Percentiles rank a stretch among this genome's conserved stretches.
phyloP scores from a whole-genome alignment of 2,113 vertebrate species.

The Harpagus bidentatus region DNA sequence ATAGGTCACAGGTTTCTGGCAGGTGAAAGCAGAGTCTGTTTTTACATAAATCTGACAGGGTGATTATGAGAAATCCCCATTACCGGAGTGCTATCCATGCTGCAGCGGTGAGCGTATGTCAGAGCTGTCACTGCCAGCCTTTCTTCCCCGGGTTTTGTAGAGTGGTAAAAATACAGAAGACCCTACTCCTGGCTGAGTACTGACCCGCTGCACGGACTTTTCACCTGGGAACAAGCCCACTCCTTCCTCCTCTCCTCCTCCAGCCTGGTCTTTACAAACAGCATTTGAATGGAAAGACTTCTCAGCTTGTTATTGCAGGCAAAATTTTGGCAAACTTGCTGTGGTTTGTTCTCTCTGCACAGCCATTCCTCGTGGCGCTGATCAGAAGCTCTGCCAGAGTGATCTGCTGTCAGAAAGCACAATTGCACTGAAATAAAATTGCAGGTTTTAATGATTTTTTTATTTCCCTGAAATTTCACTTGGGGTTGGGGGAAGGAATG shows the following conservation, averaged over 20 bases:
- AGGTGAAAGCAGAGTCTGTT: background rate
- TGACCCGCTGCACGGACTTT: background rate
- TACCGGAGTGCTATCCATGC: background rate
- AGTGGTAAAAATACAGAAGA: background rate
- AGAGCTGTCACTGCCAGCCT: background rate
- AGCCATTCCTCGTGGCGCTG: fast-evolving
- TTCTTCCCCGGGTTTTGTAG: background rate
- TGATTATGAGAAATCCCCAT: background rate
- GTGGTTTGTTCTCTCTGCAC: background rate
- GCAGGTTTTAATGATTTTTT: background rate
- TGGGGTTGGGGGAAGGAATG: background rate
- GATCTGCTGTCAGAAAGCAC: background rate
- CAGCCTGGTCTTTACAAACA: too few species aligned
- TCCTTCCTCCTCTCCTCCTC: background rate
- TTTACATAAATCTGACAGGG: background rate
- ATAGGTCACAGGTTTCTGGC: background rate
- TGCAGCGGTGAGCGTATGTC: fast-evolving
- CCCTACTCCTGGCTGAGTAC: background rate
- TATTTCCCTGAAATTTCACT: background rate
- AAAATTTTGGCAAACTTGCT: background rate
- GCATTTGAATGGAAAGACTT: background rate
- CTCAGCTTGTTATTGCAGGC: background rate
- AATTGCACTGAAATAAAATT: background rate
- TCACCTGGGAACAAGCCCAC: background rate
- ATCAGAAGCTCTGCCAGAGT: background rate